A percentile compares a stretch with the other conserved stretches of the same genome.
phyloP scores from a whole-genome alignment of 2,797 vertebrate genomes.

The Scarus forsteni region DNA sequence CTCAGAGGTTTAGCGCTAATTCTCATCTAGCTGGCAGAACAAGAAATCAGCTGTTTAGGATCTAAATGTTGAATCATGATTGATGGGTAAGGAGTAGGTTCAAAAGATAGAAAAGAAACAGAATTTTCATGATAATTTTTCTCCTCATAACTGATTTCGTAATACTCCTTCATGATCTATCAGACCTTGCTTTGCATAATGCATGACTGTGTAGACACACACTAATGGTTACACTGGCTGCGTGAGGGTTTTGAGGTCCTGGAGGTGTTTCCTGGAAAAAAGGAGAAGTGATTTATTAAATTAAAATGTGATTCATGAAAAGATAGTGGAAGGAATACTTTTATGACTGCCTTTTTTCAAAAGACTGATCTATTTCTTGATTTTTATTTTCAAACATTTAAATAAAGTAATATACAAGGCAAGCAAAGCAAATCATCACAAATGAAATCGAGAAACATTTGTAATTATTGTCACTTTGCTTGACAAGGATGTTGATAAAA shows the following conservation, averaged over 20 bases:
- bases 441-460: no score
- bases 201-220: slow-evolving; percentile 33
- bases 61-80: slow-evolving; percentile 5
- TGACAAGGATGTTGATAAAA: no score
- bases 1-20: no score
- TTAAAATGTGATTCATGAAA: slow-evolving; percentile 40
- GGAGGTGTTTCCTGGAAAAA: slow-evolving; percentile 33
- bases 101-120: slow-evolving; percentile 1
- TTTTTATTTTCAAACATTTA: no score
- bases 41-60: background rate
- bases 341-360: background rate
- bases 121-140: slow-evolving; percentile 38
- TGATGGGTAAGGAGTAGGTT: slow-evolving; percentile 11
- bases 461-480: no score
- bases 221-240: slow-evolving; percentile 34
- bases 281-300: slow-evolving; percentile 29
- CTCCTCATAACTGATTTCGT: slow-evolving; percentile 35
- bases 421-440: no score
- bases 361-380: no score
- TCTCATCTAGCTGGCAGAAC: background rate
- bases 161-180: slow-evolving; percentile 46
- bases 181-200: slow-evolving; percentile 57
- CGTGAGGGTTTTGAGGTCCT: slow-evolving; percentile 35
- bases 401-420: no score
- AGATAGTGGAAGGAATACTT: slow-evolving; percentile 8